Evolutionary conservation across 2,797 vertebrate species (phyloP), one percentile per base, ranked within the genome.

Genomic region (Petrocephalus schoutedeni): DNA sequence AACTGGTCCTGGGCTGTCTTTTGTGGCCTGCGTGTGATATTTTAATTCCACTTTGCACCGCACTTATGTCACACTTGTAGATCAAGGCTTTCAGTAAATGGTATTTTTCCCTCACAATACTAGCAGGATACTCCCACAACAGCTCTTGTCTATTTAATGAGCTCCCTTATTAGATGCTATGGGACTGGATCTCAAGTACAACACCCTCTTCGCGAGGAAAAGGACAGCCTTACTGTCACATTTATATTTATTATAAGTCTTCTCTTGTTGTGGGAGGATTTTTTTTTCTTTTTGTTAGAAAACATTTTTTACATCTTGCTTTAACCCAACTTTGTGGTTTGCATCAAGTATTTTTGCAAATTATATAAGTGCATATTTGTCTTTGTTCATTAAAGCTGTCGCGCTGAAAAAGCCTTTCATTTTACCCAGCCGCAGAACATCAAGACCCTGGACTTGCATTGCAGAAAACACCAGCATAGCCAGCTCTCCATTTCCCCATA

Each of bases 241-340:
- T 19, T n/a, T 77, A 77, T 77, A 77, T 77, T 77, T 77, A 77
- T 77, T 77, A 45, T 77, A 41, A 77, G 19, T 77, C 12, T 77
- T 77, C 71, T 45, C 32, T 77, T 77, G 71, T 45, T 16, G 71
- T 41, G 41, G 41, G 71, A 77, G 16, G 41, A 77, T 5, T 71
- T 2, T 45, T 45, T 45, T 19, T 71, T 28, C 1, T 71, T 2
- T 45, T 45, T 77, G n/a, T 16, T 45, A 14, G 71, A 45, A 77
- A 77, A 45, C 71, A 77, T 77, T 77, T 77, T 77, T 16, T 41
- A 45, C 36, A 12, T 57, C 9, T 77, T n/a, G 41, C 16, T 77
- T n/a, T 77, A 36, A 32, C 64, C 28, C 28, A 36, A 36, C 64
- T 45, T 77, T 77, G 14, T 77, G 16, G 28, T 71, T 36, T 77